Conservation (phyloP, 2,888 invertebrate genomes). For the Bellardia bayeri region DNA sequence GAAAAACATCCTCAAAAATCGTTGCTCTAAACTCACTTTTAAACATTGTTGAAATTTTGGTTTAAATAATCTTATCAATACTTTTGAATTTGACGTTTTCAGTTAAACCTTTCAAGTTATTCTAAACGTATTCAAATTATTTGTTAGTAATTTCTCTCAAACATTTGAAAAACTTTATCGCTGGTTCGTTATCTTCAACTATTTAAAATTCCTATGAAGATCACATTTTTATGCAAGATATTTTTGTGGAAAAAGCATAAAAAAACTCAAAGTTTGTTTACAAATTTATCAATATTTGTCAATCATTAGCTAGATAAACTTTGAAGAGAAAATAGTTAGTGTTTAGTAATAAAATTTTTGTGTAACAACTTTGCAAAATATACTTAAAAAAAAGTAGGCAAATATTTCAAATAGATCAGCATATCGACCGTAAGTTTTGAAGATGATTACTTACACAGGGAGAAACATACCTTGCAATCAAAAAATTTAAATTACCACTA, state of each 20-base stretch:
- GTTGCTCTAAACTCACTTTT: neutral
- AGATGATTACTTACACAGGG: too few species aligned
- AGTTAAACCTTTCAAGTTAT: neutral
- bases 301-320: conserved; percentile 63
- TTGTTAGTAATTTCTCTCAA: neutral
- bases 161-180: neutral
- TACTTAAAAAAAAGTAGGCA: too few species aligned
- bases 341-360: too few species aligned
- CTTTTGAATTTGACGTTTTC: neutral
- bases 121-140: neutral
- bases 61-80: neutral
- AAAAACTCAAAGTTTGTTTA: neutral
- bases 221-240: conserved; percentile 10
- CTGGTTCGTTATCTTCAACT: conserved; percentile 3
- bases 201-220: neutral
- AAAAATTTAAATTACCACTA: too few species aligned
- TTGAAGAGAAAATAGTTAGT: neutral
- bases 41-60: neutral
- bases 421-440: too few species aligned
- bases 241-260: neutral
- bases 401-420: too few species aligned
- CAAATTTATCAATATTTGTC: conserved; percentile 51
- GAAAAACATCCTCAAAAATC: too few species aligned
- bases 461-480: too few species aligned
- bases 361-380: neutral